Evolutionary conservation across 1,140 invertebrate species (phyloP), one percentile per base, ranked within the genome.

Genomic region (Drosophila nigrodunni): DNA sequence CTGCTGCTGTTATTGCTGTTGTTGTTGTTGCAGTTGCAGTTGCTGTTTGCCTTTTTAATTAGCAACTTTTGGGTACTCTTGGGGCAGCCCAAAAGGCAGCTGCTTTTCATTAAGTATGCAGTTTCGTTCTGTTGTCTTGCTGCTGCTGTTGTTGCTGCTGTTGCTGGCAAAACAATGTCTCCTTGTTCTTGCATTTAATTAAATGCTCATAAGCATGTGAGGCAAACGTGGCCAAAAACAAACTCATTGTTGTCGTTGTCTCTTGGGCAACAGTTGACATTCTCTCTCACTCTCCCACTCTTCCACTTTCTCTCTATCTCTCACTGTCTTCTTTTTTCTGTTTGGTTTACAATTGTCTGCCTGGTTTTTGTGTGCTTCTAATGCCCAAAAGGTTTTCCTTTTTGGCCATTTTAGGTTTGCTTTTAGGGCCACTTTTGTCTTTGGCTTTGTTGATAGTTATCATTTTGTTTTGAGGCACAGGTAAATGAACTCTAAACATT

Each of bases 181-280:
- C 60, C 75, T 89, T 89, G 83, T 88, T 88, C 83, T 88, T 88
- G 83, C 85, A 88, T 88, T 88, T 88, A 88, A 88, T 88, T 89
- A 88, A 88, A 88, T 83, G 85, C 85, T 88, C 83, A 88, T 88
- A 88, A 88, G 83, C 83, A 88, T 89, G 80, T 88, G 85, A 89
- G 78, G 37, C 54, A 37, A 30, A 57, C 54, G 54, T 41, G 18
- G 35, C 54, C 35, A 57, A 41, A 39, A 21, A 72, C 66, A 78
- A 64, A 88, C 83, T 82, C 82, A 87, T 88, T 80, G 83, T 87
- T 72, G 47, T 54, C 15, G 68, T 72, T 46, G 52, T 72, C 68
- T 62, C 72, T 37, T 47, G 72, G 72, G 72, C 72, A 44, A 34
- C 50, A 55, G 62, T 64, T 35, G 15, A 18, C 60, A 50, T 62